Evolutionary conservation across 1,140 invertebrate species (phyloP), one percentile per base, ranked within the genome.

Genomic region (Caenorhabditis latens): DNA sequence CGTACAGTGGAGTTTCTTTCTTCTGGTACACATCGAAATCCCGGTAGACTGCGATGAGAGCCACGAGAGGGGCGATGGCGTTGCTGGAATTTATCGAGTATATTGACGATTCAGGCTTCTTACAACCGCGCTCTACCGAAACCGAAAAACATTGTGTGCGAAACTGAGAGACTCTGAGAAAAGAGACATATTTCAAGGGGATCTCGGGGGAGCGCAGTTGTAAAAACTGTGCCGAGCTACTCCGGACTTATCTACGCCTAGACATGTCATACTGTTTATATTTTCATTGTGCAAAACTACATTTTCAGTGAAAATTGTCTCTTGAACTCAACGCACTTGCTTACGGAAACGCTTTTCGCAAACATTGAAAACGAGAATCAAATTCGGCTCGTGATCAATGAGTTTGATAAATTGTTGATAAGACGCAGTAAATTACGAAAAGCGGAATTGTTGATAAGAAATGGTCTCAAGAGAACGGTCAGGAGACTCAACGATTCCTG

Each of bases 51-150:
- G 90, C 58, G 7, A 91, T 67, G 19, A 91, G 48, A 16, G 90
- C 90, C 6, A 90, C 84, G 5, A 90, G 84, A 7, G 90, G 90
- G 19, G 90, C 88, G 46, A 90, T 91, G n/a, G 90, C 90, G 50
- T 90, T 90, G 46, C 89, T 90, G 75, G 83, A 90, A 87, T n/a
- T 7, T 32, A 43, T 53, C 9, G 43, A 50, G 4, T n/a, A 19
- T 21, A 87, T 32, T 0, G 32, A 32, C 32, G 2, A 2, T 32
- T 0, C 32, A 32, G 1, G 32, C 32, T 32, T 32, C 1, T 32
- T 32, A 32, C 32, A 32, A 32, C 32, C 32, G 32, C 32, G 32
- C 32, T 32, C 32, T 32, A 32, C 32, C 32, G 32, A 32, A 32
- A 32, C 32, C 32, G 32, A 32, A 32, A 2, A 32, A 32, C 0